These are phyloP conservation scores for Pseudopodoces humilis DNA, from an alignment of 2,113 vertebrate genomes.

Conservation along the genomic window DNA sequence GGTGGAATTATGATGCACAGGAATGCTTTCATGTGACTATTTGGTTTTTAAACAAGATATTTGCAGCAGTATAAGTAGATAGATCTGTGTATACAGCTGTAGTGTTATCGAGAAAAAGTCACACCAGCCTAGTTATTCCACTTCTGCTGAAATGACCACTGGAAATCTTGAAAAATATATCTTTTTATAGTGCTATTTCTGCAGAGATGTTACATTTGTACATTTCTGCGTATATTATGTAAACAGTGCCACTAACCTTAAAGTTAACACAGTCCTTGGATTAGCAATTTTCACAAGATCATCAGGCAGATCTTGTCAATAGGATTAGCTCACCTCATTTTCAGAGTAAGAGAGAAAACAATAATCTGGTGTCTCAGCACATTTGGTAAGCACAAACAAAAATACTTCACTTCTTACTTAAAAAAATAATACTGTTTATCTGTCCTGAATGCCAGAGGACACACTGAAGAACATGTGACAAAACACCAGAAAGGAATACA, in stretches of 20 bases:
- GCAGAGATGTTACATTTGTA: background rate
- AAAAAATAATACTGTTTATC: background rate
- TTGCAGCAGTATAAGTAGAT: background rate
- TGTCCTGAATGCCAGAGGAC: background rate
- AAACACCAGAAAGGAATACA: fast-evolving
- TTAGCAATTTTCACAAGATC: background rate
- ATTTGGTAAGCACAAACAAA: background rate
- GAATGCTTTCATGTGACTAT: background rate
- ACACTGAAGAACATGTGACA: background rate
- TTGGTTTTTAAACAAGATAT: background rate
- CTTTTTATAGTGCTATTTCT: background rate
- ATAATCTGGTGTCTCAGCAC: background rate
- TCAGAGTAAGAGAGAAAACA: background rate
- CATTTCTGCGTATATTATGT: background rate
- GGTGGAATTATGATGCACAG: background rate
- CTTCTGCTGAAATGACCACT: background rate
- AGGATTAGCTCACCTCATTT: background rate
- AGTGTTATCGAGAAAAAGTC: background rate
- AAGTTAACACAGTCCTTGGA: background rate
- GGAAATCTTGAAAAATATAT: background rate
- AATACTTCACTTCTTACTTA: background rate
- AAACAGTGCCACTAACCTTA: background rate
- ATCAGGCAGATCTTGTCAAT: background rate
- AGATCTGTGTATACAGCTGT: background rate
- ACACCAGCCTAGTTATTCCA: background rate